Evolutionary conservation across 1,140 invertebrate species (phyloP).

Genomic region (Drosophila murphyi): DNA sequence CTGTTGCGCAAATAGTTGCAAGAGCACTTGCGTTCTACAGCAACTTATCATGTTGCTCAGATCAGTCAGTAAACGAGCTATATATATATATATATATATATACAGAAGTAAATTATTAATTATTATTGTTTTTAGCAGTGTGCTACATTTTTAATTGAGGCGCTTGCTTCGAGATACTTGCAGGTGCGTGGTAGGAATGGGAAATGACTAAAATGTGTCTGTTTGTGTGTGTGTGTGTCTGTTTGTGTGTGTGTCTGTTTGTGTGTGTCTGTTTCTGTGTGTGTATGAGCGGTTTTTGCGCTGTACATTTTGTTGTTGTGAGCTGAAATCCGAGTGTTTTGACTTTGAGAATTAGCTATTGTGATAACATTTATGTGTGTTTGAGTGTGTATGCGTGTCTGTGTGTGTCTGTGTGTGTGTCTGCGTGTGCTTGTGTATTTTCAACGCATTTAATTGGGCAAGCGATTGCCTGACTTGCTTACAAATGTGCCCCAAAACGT

Average conservation of each 20-base stretch:
- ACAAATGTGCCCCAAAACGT: slow-evolving; percentile 59
- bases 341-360: slow-evolving; percentile 78
- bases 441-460: slow-evolving; percentile 73
- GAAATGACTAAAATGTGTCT: too few relatives aligned
- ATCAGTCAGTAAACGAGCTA: background rate
- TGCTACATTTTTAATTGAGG: slow-evolving; percentile 3
- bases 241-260: background rate
- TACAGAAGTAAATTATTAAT: background rate
- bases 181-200: slow-evolving; percentile 5
- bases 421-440: slow-evolving; percentile 38
- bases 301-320: slow-evolving; percentile 65
- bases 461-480: slow-evolving; percentile 79
- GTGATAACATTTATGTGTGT: slow-evolving; percentile 69
- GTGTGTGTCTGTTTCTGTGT: too few relatives aligned
- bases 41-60: background rate
- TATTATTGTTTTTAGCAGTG: background rate
- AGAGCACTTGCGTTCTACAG: background rate
- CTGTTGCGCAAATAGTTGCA: background rate
- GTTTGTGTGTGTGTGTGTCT: background rate
- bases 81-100: background rate
- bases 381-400: slow-evolving; percentile 4
- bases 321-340: slow-evolving; percentile 71
- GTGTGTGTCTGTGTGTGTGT: slow-evolving; percentile 32
- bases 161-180: slow-evolving; percentile 34
- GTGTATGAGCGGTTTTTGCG: background rate